phyloP scores from a whole-genome alignment of 2,888 invertebrate species.

The Mactromeris polynyma region DNA sequence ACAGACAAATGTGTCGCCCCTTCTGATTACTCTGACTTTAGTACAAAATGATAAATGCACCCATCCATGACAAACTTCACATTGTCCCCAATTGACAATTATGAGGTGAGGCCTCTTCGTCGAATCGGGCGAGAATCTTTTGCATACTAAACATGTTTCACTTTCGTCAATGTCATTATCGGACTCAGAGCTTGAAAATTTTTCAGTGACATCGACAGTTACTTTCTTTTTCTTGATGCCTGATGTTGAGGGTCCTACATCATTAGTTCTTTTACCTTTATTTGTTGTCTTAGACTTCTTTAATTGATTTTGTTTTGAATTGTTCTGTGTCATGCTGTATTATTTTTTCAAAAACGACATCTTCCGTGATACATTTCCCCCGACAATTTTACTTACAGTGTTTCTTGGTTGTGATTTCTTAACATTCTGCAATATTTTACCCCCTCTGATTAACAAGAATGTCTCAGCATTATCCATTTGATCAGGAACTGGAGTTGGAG shows the following conservation, averaged over 20 bases:
- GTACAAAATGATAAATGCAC: no score
- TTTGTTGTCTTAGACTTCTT: not conserved
- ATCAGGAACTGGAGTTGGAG: no score
- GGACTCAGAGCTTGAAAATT: slow-evolving; percentile 17
- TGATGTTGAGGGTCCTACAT: no score
- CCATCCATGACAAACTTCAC: no score
- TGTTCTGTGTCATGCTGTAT: not conserved
- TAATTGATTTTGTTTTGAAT: not conserved
- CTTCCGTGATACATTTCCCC: slow-evolving; percentile 22
- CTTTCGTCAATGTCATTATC: no score
- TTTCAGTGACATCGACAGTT: not conserved
- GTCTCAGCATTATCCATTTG: not conserved
- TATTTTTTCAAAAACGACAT: slow-evolving; percentile 6
- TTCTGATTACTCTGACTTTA: no score
- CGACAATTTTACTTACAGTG: slow-evolving; percentile 21
- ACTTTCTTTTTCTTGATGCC: no score
- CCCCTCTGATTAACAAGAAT: not conserved
- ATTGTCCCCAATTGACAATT: no score
- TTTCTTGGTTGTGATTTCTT: not conserved
- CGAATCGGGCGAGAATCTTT: no score
- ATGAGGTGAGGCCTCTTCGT: no score
- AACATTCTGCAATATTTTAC: slow-evolving; percentile 25
- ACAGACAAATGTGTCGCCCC: no score
- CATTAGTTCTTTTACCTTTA: not conserved
- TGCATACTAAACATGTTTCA: no score